Percentiles rank a stretch among this genome's conserved stretches.
These are phyloP conservation scores for Catocala fraxini DNA, from an alignment of 2,888 invertebrate genomes.

Conservation along the genomic window DNA sequence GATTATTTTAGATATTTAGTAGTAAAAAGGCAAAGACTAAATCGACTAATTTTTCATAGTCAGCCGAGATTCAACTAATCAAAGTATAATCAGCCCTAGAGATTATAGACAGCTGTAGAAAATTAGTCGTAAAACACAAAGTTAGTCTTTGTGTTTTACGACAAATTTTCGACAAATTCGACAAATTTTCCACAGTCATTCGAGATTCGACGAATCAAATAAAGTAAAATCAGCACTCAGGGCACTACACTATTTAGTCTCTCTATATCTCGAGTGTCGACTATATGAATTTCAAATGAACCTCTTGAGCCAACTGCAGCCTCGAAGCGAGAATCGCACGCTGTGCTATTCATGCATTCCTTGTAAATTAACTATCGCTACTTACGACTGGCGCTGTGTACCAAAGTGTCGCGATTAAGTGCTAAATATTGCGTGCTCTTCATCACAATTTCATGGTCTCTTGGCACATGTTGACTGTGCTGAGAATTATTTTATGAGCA, in stretches of 20 bases:
- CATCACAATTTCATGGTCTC: conserved; percentile 31
- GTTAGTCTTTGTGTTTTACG: no score
- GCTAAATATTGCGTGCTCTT: conserved; percentile 33
- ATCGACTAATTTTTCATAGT: no score
- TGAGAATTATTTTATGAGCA: conserved; percentile 5
- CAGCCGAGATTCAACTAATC: no score
- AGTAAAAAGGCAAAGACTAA: no score
- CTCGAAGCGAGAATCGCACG: conserved; percentile 58
- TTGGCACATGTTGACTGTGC: conserved; percentile 22
- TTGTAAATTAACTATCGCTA: conserved; percentile 65
- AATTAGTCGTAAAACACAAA: no score
- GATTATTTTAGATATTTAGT: no score
- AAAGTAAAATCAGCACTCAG: conserved; percentile 8
- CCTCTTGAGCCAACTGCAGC: conserved; percentile 65
- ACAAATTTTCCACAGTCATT: no score
- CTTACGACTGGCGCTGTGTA: conserved; percentile 33
- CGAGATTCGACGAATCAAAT: background rate
- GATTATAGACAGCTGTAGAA: no score
- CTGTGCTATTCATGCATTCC: conserved; percentile 70
- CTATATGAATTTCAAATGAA: conserved; percentile 75
- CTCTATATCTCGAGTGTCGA: conserved; percentile 31
- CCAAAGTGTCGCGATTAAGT: conserved; percentile 49
- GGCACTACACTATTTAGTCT: conserved; percentile 25
- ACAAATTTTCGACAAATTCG: no score
- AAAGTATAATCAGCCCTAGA: no score